Percentiles rank a stretch among this genome's conserved stretches.
Evolutionary conservation across 2,888 invertebrate genomes (phyloP).

Genomic region (Petrophora chlorosata): DNA sequence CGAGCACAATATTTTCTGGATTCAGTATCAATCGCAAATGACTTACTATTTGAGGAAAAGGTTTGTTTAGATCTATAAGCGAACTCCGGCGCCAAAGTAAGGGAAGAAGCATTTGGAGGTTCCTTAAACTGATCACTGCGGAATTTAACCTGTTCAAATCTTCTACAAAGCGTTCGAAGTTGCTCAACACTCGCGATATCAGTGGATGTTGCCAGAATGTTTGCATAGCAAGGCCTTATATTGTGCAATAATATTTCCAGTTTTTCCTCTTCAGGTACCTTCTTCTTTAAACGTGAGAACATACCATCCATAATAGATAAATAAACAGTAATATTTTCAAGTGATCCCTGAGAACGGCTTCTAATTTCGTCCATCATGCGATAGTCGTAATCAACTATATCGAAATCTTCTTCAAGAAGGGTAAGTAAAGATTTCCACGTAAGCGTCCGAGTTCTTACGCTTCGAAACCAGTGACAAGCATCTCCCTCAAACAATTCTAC

Average conservation of each 20-base stretch:
- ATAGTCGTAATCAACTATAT: constrained; percentile 28
- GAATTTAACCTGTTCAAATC: constrained; percentile 1
- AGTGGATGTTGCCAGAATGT: background rate
- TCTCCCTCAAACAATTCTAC: background rate
- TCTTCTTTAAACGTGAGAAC: constrained; percentile 28
- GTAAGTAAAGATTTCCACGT: background rate
- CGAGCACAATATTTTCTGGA: too few species aligned
- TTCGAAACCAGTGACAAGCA: background rate
- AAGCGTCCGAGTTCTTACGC: background rate
- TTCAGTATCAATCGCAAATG: too few species aligned
- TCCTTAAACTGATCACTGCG: constrained; percentile 3
- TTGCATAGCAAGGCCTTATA: constrained; percentile 27
- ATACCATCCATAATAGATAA: constrained; percentile 34
- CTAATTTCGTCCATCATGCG: constrained; percentile 25
- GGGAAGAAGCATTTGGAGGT: background rate
- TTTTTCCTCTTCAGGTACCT: constrained; percentile 28
- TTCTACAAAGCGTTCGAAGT: background rate
- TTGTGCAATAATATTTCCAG: constrained; percentile 37
- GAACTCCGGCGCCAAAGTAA: constrained; percentile 24
- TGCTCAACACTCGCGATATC: background rate
- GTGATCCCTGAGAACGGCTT: constrained; percentile 28
- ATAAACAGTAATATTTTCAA: constrained; percentile 32
- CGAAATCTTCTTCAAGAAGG: constrained; percentile 20
- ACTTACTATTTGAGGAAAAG: background rate
- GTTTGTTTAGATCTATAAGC: too few species aligned